phyloP scores from a whole-genome alignment of 2,888 invertebrate species.

The Hyalella azteca region DNA sequence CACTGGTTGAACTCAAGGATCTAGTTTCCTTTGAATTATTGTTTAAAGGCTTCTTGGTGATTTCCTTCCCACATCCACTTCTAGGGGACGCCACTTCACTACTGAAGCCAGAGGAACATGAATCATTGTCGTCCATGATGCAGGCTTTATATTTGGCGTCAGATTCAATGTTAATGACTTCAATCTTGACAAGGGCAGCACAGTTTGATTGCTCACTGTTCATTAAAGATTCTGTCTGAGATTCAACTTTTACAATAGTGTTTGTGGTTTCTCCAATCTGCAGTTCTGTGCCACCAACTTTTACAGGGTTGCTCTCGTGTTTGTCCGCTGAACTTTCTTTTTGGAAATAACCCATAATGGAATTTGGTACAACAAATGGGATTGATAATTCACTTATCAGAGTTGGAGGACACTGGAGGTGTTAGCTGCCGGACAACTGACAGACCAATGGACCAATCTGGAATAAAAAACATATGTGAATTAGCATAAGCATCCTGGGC shows the following conservation, averaged over 20 bases:
- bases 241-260: neutral
- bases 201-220: neutral
- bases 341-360: constrained; percentile 18
- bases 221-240: constrained; percentile 11
- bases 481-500: neutral
- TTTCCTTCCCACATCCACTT: neutral
- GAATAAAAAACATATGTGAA: neutral
- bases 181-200: neutral
- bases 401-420: neutral
- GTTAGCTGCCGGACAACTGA: no score
- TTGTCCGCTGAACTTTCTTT: neutral
- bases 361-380: constrained; percentile 68
- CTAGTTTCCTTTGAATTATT: neutral
- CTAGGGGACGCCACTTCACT: constrained; percentile 7
- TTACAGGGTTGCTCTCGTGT: neutral
- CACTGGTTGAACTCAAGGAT: neutral
- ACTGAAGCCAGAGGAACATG: constrained; percentile 14
- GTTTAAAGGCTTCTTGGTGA: neutral
- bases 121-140: constrained; percentile 6
- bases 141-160: neutral
- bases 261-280: neutral
- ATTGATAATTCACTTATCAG: constrained; percentile 71
- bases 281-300: neutral
- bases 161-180: neutral
- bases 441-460: neutral